Evolutionary conservation across 1,140 invertebrate species (phyloP), one percentile per base, ranked within the genome.

Genomic region (Halictus rubicundus): DNA sequence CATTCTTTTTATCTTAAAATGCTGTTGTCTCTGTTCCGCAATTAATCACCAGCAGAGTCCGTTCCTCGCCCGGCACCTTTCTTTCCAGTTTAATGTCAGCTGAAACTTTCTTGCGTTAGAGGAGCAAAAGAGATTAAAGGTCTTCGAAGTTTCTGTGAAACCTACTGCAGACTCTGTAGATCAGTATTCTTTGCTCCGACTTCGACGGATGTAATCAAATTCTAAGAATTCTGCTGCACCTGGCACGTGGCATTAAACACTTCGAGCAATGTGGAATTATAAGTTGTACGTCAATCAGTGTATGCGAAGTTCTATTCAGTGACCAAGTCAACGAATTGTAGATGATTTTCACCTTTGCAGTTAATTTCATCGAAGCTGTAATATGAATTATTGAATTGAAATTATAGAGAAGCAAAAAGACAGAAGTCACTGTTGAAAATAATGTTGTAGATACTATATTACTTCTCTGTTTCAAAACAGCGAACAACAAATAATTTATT

Each of bases 21-120:
- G 70, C 42, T 25, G 74, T 82, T 61, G 60, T 10, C 14, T 65
- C 46, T 25, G 59, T 46, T 42, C 59, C n/a, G 72, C 77, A 83
- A 83, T 83, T 83, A 83, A 83, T 83, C 66, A 82, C 63, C 69
- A 71, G n/a, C 37, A 27, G 63, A 59, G 61, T 39, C 68, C 19
- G 59, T 52, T 12, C 60, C 68, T 64, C 7, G 14, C 23, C 16
- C 14, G 54, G n/a, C 9, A 60, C 32, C 16, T 71, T 60, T 59
- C 69, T 71, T 71, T 21, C 23, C 32, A 39, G 8, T 68, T 68
- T 32, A 69, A 52, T 8, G 68, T n/a, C 46, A 12, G 27, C 49
- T 57, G 68, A 25, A 70, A 70, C 32, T 42, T 71, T 37, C 0
- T 39, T 60, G 21, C n/a, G 23, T 19, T n/a, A 19, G n/a, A 21